Base-by-base conservation (phyloP, 2,888 invertebrate species). In the Cerastis leucographa region DNA sequence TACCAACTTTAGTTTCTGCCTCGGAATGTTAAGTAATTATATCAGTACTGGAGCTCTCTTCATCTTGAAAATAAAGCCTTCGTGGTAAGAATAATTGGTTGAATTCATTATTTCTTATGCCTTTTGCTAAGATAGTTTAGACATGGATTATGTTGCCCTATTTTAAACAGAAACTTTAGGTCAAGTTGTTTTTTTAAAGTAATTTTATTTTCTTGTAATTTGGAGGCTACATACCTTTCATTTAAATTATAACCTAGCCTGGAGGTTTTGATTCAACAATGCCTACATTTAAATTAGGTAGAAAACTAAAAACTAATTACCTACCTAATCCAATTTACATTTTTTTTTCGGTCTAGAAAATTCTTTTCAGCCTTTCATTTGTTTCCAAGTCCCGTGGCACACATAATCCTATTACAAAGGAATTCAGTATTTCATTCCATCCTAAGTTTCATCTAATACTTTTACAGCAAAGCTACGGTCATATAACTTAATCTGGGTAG, bases 401-500 rank as follows among this genome's bases (percentile, higher is more conserved):
- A 14, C 8, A 12, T 40, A 81, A 76, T 35, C 54, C 22, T 29
- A 51, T 25, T 64, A 68, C 44, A 68, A 61, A 51, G 25, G 40
- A 12, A 44, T 14, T 12, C 11, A 35, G 2, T 12, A 44, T 44
- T 51, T 51, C 44, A 17, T 9, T 70, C 1, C 7, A 49, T 29
- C 54, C 7, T n/a, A 29, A 71, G 42, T 51, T 73, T 40, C 9
- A 62, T 40, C 59, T 61, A 65, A 73, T 22, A 81, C 59, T 78
- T 78, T 78, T 67, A 72, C 17, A 64, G n/a, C n/a, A 70, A 76
- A 66, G 49, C n/a, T n/a, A 19, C 56, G 19, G 49, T 70, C 49
- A 74, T 61, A 71, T 17, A 49, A 73, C 65, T 76, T 85, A 85
- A 84, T 82, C 79, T 71, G 22, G 54, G 73, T 44, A 56, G 74